These are phyloP conservation scores for Beaufortia kweichowensis DNA, from an alignment of 2,113 vertebrate genomes.

Conservation along the genomic window DNA sequence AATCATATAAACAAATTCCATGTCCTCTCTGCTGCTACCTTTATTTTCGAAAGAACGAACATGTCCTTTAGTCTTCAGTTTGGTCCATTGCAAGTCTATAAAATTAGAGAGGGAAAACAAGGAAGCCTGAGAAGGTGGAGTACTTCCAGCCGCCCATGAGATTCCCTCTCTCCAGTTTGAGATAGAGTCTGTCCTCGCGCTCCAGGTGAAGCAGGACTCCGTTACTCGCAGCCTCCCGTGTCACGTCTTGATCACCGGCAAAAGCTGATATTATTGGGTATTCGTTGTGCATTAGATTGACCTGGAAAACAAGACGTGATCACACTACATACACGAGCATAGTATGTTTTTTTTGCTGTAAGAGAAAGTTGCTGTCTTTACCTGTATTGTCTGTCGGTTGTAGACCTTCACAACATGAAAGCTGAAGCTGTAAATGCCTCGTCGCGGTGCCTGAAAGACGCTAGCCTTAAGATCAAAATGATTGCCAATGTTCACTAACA, in stretches of 20 bases:
- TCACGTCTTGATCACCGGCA: constrained; percentile 89
- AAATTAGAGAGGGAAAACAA: constrained; percentile 86
- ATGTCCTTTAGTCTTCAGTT: constrained; percentile 12
- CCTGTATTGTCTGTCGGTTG: constrained; percentile 91
- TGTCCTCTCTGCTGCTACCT: constrained; percentile 15
- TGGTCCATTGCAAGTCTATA: constrained; percentile 38
- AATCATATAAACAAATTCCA: not conserved
- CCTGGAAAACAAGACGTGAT: constrained; percentile 62
- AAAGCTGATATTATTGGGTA: constrained; percentile 89
- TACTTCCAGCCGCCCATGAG: constrained; percentile 92
- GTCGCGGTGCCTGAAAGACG: constrained; percentile 85
- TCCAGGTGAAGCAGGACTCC: constrained; percentile 87
- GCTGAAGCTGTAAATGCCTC: constrained; percentile 91
- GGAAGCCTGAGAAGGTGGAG: constrained; percentile 88
- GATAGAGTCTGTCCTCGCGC: constrained; percentile 84
- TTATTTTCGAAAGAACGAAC: not conserved
- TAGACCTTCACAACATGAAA: constrained; percentile 92
- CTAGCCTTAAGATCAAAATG: constrained; percentile 86
- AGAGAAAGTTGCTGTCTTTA: constrained; percentile 48
- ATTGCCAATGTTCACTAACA: constrained; percentile 87
- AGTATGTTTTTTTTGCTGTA: too few species aligned
- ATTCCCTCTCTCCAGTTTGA: constrained; percentile 87
- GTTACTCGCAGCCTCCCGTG: constrained; percentile 88
- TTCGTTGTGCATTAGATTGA: constrained; percentile 88
- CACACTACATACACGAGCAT: too few species aligned